A percentile compares a stretch with the other conserved stretches of the same genome.
Conservation (phyloP, 2,797 vertebrate species). For the Telmatherina bonti region DNA sequence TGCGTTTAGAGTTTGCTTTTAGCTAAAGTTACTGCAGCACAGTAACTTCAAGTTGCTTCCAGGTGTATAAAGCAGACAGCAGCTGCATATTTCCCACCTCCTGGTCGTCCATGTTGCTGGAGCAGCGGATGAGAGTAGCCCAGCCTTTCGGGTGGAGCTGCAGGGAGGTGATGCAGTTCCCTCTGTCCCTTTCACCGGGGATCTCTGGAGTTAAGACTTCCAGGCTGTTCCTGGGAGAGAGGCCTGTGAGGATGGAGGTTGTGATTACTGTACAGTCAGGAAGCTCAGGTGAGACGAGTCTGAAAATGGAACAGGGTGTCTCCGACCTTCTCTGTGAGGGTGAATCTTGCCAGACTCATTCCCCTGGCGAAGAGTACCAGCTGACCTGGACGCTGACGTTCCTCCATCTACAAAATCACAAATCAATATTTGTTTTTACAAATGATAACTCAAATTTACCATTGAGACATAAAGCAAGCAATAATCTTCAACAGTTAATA, state of each 20-base stretch:
- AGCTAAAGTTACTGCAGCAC: too few relatives aligned
- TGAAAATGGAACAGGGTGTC: not conserved
- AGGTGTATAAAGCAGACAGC: not conserved
- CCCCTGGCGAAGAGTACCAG: constrained; percentile 88
- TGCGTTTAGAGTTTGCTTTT: too few relatives aligned
- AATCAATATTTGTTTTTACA: not conserved
- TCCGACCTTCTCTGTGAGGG: constrained; percentile 91
- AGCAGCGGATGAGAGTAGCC: constrained; percentile 96
- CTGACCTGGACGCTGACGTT: constrained; percentile 86
- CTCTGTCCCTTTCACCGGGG: constrained; percentile 94
- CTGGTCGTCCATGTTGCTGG: constrained; percentile 97
- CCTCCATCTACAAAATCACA: constrained; percentile 83
- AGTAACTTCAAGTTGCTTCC: too few relatives aligned
- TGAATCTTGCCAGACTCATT: constrained; percentile 90
- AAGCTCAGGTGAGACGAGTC: not conserved
- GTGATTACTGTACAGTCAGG: not conserved
- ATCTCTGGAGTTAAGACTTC: constrained; percentile 95
- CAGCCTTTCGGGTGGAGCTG: constrained; percentile 98
- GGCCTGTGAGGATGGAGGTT: constrained; percentile 77
- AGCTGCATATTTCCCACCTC: constrained; percentile 83
- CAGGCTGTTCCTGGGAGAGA: constrained; percentile 95
- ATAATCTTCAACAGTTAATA: not conserved
- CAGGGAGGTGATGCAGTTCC: constrained; percentile 98
- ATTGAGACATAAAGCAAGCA: not conserved
- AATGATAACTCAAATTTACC: not conserved